Conservation (phyloP, 2,888 invertebrate genomes). For the Pelosia muscerda region DNA sequence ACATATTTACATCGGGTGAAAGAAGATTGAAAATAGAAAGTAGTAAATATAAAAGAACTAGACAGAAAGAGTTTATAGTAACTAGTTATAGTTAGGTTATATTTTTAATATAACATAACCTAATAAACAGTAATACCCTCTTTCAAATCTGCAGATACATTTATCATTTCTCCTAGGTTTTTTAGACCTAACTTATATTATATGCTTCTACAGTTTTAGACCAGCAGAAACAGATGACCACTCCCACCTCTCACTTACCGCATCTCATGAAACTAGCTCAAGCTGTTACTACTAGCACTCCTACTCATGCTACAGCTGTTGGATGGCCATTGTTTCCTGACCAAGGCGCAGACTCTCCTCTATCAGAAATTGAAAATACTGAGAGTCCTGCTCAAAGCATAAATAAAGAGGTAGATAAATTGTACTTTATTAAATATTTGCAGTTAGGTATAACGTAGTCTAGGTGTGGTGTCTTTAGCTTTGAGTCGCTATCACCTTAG, state of each 20-base stretch:
- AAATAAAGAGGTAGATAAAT: conserved; percentile 64
- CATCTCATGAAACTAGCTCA: conserved; percentile 69
- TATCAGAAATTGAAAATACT: conserved; percentile 79
- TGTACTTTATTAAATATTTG: background rate
- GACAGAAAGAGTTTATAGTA: too few species aligned
- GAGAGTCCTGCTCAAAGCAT: conserved; percentile 73
- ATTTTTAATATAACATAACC: too few species aligned
- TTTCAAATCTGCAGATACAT: too few species aligned
- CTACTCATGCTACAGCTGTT: conserved; percentile 69
- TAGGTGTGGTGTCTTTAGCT: too few species aligned
- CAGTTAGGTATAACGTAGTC: too few species aligned
- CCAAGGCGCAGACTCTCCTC: conserved; percentile 76
- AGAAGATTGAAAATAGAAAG: too few species aligned
- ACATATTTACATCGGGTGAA: too few species aligned
- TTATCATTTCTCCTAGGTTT: too few species aligned
- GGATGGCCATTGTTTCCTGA: conserved; percentile 77
- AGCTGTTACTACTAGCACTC: conserved; percentile 78
- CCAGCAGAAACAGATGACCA: conserved; percentile 68
- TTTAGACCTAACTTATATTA: background rate
- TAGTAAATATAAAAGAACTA: too few species aligned
- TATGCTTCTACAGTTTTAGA: conserved; percentile 52
- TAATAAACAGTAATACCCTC: too few species aligned
- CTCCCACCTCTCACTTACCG: conserved; percentile 74
- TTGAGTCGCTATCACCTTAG: too few species aligned
- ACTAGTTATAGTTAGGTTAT: too few species aligned